Percentiles rank a stretch among this genome's conserved stretches.
phyloP scores from a whole-genome alignment of 2,113 vertebrate species.

The Misgurnus anguillicaudatus region DNA sequence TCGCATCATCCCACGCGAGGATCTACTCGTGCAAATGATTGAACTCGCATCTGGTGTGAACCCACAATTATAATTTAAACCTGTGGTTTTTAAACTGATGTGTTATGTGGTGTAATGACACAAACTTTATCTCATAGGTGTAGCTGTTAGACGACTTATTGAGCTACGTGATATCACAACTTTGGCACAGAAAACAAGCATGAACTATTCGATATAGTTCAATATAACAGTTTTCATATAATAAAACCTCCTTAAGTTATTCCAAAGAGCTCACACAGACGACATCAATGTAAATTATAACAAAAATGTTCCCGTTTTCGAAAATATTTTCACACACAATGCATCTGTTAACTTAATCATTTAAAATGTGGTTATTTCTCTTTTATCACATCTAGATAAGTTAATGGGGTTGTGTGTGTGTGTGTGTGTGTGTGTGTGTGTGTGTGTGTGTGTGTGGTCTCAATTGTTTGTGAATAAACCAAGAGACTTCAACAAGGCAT shows the following conservation, averaged over 20 bases:
- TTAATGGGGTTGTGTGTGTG: no score
- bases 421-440: no score
- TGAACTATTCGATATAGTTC: neutral
- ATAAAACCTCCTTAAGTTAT: neutral
- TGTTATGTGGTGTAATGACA: neutral
- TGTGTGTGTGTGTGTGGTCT: no score
- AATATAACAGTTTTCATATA: no score
- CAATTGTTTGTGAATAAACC: no score
- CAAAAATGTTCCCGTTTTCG: neutral
- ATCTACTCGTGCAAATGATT: no score
- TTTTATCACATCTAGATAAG: neutral
- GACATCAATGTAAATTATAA: neutral
- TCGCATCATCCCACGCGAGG: no score
- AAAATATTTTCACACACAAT: neutral
- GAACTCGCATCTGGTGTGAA: no score
- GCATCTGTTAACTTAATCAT: neutral
- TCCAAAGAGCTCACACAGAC: neutral
- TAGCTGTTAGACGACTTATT: neutral
- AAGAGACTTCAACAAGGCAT: no score
- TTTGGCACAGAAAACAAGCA: neutral
- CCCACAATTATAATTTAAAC: constrained; percentile 6
- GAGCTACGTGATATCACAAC: neutral
- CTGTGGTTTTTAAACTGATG: neutral
- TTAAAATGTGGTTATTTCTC: neutral
- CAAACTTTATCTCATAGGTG: neutral